Evolutionary conservation across 2,888 invertebrate species (phyloP).

Genomic region (Hydropsyche betteni): DNA sequence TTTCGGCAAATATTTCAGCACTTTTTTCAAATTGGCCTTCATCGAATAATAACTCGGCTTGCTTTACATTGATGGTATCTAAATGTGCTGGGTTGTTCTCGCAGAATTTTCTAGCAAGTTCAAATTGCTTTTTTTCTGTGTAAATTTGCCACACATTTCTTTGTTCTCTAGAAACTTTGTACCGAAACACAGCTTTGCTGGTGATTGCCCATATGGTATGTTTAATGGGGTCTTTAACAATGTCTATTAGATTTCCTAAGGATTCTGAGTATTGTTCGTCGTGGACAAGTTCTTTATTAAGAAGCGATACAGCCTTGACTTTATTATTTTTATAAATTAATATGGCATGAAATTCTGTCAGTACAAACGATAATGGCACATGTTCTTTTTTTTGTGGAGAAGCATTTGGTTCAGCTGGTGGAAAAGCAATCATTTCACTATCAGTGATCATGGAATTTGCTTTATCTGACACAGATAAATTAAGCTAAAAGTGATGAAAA

Average conservation of each 20-base stretch:
- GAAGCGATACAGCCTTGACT: conserved; percentile 83
- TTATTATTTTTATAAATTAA: conserved; percentile 80
- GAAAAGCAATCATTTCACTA: conserved; percentile 61
- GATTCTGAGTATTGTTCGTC: conserved; percentile 85
- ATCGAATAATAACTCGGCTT: conserved; percentile 86
- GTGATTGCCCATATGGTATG: conserved; percentile 88
- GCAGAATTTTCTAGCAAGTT: conserved; percentile 86
- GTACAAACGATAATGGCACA: conserved; percentile 77
- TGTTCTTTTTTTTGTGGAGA: conserved; percentile 57
- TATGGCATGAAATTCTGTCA: conserved; percentile 91
- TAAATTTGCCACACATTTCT: conserved; percentile 90
- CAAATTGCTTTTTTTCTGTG: conserved; percentile 84
- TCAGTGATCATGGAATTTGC: conserved; percentile 64
- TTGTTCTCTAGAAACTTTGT: conserved; percentile 84
- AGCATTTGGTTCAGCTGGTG: conserved; percentile 55
- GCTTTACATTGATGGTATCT: conserved; percentile 85
- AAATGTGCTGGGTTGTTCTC: conserved; percentile 81
- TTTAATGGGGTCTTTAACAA: conserved; percentile 81
- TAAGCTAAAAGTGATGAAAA: conserved; percentile 58
- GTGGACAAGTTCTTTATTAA: conserved; percentile 86
- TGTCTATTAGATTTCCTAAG: conserved; percentile 80
- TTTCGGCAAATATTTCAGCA: conserved; percentile 89
- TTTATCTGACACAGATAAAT: conserved; percentile 63
- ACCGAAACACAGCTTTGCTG: conserved; percentile 84
- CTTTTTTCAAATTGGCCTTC: conserved; percentile 82